These are phyloP conservation scores for Hemiscyllium ocellatum DNA, from an alignment of 2,113 vertebrate species.

Conservation along the genomic window DNA sequence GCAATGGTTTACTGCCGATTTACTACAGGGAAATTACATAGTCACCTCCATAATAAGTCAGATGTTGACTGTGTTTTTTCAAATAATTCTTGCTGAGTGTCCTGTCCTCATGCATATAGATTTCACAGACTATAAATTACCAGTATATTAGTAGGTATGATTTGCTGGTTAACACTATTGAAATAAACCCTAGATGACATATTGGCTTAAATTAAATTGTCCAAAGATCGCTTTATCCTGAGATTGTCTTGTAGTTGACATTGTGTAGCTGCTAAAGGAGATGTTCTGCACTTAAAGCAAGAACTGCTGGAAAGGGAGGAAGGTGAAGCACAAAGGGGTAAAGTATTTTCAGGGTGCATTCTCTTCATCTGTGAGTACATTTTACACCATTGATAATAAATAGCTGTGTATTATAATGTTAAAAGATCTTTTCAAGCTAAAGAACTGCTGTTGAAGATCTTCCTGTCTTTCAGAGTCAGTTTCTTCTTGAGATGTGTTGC, in stretches of 20 bases:
- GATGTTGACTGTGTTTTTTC: conserved; percentile 20
- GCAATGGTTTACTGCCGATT: conserved; percentile 27
- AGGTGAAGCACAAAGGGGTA: not conserved
- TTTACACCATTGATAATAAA: not conserved
- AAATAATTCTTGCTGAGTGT: conserved; percentile 27
- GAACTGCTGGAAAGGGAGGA: not conserved
- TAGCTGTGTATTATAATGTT: not conserved
- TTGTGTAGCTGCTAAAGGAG: not conserved
- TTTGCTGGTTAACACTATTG: not conserved
- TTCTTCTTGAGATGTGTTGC: not conserved
- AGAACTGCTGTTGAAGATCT: not conserved
- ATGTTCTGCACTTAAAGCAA: not conserved
- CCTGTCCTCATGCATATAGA: not conserved
- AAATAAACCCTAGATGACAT: not conserved
- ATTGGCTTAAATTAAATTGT: not conserved
- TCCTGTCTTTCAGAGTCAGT: not conserved
- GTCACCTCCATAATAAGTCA: conserved; percentile 17
- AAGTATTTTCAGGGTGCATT: not conserved
- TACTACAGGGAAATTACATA: conserved; percentile 25
- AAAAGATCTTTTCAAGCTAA: not conserved
- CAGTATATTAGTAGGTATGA: not conserved
- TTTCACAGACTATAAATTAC: conserved; percentile 22
- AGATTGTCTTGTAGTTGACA: not conserved
- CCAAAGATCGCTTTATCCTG: not conserved
- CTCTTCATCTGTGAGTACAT: not conserved